Base-by-base conservation (phyloP, 2,113 vertebrate species). In the Dryoscopus gambensis region DNA sequence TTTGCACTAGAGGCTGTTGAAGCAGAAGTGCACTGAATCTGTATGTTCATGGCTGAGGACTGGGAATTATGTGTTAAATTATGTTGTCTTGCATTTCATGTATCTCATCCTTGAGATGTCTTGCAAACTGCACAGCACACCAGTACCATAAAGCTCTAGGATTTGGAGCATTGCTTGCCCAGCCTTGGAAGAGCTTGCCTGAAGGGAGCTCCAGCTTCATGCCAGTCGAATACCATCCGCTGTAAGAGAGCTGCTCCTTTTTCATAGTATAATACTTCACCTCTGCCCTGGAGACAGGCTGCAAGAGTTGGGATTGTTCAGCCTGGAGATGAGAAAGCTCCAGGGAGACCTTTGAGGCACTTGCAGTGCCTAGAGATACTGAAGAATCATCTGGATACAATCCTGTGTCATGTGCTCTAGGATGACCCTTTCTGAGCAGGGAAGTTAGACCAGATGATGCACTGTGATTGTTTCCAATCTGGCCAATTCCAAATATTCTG, bases 111-210 rank as follows among this genome's bases (percentile, higher is more conserved):
- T 35, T 19, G 11, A 80, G 42, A 31, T 28, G 24, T 19, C 50
- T 70, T 71, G 27, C 53, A 77, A 71, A 35, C 53, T 46, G 68
- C 53, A 28, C 19, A 23, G 52, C 39, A 39, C 21, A 5, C 8
- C 1, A 3, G 42, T 33, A 31, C 16, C 4, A 3, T 10, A 2
- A 8, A 69, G 60, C 24, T 64, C 23, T 4, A 2, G 39, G 22
- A 39, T n/a, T 44, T 3, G 10, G 31, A 70, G 28, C 21, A 4
- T 19, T 37, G 31, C 25, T 35, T 46, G 46, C 22, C 33, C 49
- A 22, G 74, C 33, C 56, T 75, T 71, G 82, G 42, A 69, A 65
- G 55, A 79, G 7, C 62, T 70, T 69, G 24, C 33, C 82, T 53
- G 60, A 13, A 57, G 22, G 33, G 14, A 60, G 31, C 62, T 78